phyloP scores from a whole-genome alignment of 1,140 invertebrate genomes.

The Thaumatotibia leucotreta region DNA sequence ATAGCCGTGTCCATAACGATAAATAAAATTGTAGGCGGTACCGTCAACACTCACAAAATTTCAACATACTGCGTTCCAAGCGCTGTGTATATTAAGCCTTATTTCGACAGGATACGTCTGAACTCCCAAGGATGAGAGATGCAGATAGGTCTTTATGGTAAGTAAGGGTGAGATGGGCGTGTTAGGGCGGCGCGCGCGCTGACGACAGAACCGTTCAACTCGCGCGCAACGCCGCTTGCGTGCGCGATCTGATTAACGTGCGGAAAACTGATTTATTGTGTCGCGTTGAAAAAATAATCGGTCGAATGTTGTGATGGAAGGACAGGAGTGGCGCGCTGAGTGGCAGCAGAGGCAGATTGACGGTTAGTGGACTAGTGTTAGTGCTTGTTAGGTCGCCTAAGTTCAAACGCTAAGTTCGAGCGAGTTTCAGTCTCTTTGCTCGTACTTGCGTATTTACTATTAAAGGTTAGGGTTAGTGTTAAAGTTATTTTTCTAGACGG shows the following conservation, averaged over 20 bases:
- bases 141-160: neutral
- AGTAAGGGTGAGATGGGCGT: constrained; percentile 22
- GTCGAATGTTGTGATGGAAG: constrained; percentile 58
- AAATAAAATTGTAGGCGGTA: neutral
- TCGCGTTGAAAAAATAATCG: constrained; percentile 72
- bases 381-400: neutral
- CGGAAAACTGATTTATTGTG: constrained; percentile 70
- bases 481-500: no score
- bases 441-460: no score
- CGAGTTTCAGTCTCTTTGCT: no score
- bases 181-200: constrained; percentile 42
- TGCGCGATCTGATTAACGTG: constrained; percentile 54
- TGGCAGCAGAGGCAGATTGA: constrained; percentile 66
- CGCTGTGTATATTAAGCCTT: neutral
- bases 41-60: neutral
- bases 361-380: constrained; percentile 48
- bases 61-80: neutral
- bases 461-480: no score
- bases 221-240: constrained; percentile 56
- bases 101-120: neutral
- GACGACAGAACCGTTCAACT: constrained; percentile 67
- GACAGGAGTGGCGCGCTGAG: constrained; percentile 67
- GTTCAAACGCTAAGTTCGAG: no score
- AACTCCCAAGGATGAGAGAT: neutral
- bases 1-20: neutral